phyloP scores from a whole-genome alignment of 2,113 vertebrate genomes.

The Neolamprologus variostigma region DNA sequence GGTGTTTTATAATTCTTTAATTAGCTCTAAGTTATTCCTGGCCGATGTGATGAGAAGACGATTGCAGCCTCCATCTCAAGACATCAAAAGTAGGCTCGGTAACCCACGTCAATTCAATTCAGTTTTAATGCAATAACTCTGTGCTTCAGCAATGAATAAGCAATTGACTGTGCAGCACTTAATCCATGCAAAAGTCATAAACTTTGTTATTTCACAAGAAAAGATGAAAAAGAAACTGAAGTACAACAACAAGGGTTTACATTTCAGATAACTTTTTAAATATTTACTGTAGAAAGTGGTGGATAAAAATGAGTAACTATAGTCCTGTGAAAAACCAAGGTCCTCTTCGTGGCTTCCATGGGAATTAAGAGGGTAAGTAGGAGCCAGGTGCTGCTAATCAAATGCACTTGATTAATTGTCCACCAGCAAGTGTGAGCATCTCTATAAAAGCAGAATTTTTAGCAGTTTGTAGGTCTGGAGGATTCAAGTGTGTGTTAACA shows the following conservation, averaged over 20 bases:
- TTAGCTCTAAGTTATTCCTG: slow-evolving; percentile 12
- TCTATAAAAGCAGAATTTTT: not conserved
- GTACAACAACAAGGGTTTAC: not conserved
- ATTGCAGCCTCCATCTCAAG: not conserved
- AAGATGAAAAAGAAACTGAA: not conserved
- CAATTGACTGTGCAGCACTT: not conserved
- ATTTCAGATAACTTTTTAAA: not conserved
- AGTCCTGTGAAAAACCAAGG: not conserved
- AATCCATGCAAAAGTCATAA: not conserved
- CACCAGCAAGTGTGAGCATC: not conserved
- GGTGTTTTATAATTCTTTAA: not conserved
- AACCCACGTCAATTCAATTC: not conserved
- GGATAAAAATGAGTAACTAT: not conserved
- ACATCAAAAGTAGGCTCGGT: not conserved
- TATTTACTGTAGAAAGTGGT: not conserved
- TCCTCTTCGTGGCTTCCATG: fast-evolving
- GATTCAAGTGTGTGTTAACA: not conserved
- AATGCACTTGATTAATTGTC: not conserved
- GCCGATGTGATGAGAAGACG: not conserved
- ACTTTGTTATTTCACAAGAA: not conserved
- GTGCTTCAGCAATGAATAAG: not conserved
- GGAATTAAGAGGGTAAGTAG: not conserved
- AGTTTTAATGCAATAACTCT: not conserved
- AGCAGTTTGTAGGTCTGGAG: not conserved
- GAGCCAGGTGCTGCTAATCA: not conserved